Conservation (phyloP, 2,888 invertebrate species). For the Agrochola lota region DNA sequence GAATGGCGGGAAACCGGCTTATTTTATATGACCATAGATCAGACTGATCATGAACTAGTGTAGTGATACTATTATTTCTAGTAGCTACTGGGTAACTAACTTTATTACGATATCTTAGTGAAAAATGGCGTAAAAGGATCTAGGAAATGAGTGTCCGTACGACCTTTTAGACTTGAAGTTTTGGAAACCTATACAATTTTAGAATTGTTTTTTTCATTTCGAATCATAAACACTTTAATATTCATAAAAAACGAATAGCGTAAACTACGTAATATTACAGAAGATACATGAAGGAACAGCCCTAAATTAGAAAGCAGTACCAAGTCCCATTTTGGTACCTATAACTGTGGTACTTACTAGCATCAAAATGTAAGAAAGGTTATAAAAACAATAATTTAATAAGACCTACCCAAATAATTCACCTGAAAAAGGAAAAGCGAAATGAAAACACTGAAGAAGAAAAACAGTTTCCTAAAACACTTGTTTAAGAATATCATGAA, state of each 20-base stretch:
- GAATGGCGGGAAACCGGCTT: conserved; percentile 63
- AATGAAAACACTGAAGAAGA: background rate
- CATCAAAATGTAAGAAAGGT: background rate
- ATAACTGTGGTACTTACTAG: background rate
- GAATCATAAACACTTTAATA: no score
- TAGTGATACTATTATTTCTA: conserved; percentile 47
- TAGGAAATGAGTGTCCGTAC: background rate
- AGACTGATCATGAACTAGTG: conserved; percentile 55
- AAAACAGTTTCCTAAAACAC: background rate
- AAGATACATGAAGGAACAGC: background rate
- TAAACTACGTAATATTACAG: background rate
- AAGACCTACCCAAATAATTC: background rate
- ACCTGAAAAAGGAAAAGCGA: background rate
- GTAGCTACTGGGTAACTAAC: conserved; percentile 18
- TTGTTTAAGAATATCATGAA: conserved; percentile 2
- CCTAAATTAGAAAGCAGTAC: background rate
- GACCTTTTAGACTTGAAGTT: background rate
- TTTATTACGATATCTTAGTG: conserved; percentile 9
- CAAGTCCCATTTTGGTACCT: background rate
- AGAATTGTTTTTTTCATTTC: no score
- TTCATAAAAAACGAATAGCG: no score
- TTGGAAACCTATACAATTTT: background rate
- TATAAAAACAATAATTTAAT: background rate
- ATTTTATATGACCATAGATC: conserved; percentile 55
- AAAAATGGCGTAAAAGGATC: background rate